Evolutionary conservation across 2,113 vertebrate genomes (phyloP), one percentile per base, ranked within the genome.

Genomic region (Hydrochoerus hydrochaeris): DNA sequence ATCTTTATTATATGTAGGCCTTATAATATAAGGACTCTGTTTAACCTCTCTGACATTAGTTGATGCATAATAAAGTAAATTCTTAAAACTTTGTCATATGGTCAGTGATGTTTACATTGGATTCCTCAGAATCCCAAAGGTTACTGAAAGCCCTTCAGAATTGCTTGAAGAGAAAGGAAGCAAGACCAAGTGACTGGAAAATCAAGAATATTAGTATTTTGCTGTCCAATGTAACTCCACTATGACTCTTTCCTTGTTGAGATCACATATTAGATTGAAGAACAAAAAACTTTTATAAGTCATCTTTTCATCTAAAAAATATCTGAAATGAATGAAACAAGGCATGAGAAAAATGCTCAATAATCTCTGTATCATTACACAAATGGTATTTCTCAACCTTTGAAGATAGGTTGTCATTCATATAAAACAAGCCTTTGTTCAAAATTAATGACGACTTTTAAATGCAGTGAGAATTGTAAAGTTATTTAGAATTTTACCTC

Each of bases 401-500:
- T 88, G n/a, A 93, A 73, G 16, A 78, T 71, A 77, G 46, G 19
- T 4, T 88, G 41, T 57, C 78, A 86, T 41, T n/a, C 20, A 67
- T 26, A 58, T 88, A 81, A 75, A 96, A 75, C 19, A 86, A 89
- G 4, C 10, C 17, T 89, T 91, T 96, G 78, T 93, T 96, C 35
- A 93, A 97, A 81, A 91, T 91, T 86, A 94, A 88, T 44, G 78
- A 38, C n/a, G 22, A 78, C 80, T 84, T 82, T 94, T 46, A 63
- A 96, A 65, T 60, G 30, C 24, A 85, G 9, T 58, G 75, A 44
- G 44, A 85, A 85, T 32, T 81, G 10, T 35, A 65, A 85, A 81
- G 8, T 95, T 92, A 94, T 85, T 95, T 91, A 49, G 44, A 88
- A 91, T 95, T 82, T 96, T 90, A 38, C 71, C 52, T 92, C 46